Conservation (phyloP, 1,140 invertebrate species). For the Scylla paramamosain region DNA sequence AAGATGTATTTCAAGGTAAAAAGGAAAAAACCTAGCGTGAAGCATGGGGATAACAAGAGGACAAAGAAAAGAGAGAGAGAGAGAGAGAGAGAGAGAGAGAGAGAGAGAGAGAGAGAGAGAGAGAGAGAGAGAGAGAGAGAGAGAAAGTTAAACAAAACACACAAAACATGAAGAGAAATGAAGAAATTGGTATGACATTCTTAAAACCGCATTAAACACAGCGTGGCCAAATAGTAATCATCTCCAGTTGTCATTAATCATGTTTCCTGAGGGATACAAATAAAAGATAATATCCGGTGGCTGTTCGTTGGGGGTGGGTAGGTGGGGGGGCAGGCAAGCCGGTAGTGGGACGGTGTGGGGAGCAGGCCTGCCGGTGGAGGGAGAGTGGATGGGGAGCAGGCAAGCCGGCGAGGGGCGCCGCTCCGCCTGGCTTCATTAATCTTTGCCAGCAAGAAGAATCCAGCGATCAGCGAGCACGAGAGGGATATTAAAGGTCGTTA, state of each 20-base stretch:
- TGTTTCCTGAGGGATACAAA: not conserved
- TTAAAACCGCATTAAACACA: not conserved
- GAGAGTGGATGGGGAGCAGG: not conserved
- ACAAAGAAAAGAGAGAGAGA: too few species aligned
- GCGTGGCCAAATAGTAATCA: not conserved
- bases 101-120: not conserved
- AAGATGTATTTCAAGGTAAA: too few species aligned
- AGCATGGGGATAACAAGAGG: too few species aligned
- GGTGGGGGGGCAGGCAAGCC: not conserved
- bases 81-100: too few species aligned
- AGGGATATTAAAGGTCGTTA: constrained; percentile 5
- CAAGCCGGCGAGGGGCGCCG: not conserved
- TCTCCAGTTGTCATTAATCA: not conserved
- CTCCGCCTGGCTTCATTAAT: not conserved
- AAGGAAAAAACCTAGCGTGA: too few species aligned
- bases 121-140: not conserved
- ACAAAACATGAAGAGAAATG: too few species aligned
- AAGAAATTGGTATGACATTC: not conserved
- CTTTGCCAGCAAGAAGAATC: constrained; percentile 2
- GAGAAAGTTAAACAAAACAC: not conserved
- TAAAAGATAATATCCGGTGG: not conserved
- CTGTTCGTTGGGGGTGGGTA: not conserved
- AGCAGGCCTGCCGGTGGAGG: not conserved
- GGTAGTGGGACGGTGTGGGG: not conserved
- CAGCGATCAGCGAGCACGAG: not conserved